Evolutionary conservation across 1,140 invertebrate genomes (phyloP).

Genomic region (Pinna nobilis): DNA sequence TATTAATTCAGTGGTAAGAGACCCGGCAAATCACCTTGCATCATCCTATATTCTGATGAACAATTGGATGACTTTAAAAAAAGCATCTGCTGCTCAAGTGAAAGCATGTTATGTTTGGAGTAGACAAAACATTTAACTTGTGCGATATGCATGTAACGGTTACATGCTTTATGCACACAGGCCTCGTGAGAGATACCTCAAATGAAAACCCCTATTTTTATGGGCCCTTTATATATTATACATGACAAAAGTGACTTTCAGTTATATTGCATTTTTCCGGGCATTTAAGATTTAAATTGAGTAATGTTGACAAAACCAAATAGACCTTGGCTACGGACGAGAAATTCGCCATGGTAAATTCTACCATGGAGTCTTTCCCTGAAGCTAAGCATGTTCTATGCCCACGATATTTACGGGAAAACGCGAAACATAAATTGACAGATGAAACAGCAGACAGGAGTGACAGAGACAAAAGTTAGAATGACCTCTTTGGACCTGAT

Average conservation of each 20-base stretch:
- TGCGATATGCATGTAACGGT: no score
- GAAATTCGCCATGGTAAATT: neutral
- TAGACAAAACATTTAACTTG: no score
- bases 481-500: neutral
- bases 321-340: neutral
- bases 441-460: neutral
- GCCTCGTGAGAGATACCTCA: neutral
- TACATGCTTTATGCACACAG: no score
- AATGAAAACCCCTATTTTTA: neutral
- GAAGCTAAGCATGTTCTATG: neutral
- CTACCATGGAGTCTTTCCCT: neutral
- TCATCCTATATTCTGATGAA: no score
- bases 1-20: no score
- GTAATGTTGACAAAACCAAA: neutral
- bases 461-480: neutral
- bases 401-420: neutral
- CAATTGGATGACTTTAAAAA: no score
- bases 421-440: slow-evolving; percentile 1
- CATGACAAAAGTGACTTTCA: no score
- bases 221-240: neutral
- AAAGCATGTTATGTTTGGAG: no score
- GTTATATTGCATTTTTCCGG: no score
- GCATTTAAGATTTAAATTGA: neutral
- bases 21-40: no score
- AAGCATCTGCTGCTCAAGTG: no score